Evolutionary conservation across 1,140 invertebrate species (phyloP), one percentile per base, ranked within the genome.

Genomic region (Apolygus lucorum): DNA sequence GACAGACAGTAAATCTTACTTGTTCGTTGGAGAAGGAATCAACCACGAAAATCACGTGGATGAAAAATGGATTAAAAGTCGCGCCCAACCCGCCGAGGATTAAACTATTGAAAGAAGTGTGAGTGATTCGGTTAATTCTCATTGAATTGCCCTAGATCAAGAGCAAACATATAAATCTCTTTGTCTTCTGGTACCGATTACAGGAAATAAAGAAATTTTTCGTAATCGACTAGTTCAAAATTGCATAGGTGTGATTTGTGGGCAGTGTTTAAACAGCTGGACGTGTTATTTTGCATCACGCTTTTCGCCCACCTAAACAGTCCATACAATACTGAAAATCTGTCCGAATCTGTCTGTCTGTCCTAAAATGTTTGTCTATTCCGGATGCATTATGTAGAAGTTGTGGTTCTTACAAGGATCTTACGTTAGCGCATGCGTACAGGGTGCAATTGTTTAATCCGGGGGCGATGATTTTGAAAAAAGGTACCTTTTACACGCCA

Each of bases 61-160:
- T 4, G 8, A 59, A 59, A 22, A 21, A 59, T 59, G 22, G 22
- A 17, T 59, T 21, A 11, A 59, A 22, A 59, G 4, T 59, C 22
- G 22, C 8, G 8, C 11, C 54, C 8, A 13, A 59, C 22, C 8
- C 22, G 2, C 54, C 54, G 54, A 59, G 54, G 22, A 59, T 59
- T 14, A 59, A 59, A 59, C 4, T 59, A 59, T 4, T 59, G 4
- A 59, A 22, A 59, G 54, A 59, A 59, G 54, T 59, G 54, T 59
- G 22, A 59, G 54, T 59, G 17, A 59, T 22, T 4, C 34, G 8
- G 17, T 17, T 49, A 11, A 8, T 17, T 49, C 17, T 49, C 34
- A 49, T 49, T 11, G 34, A 49, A 49, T 17, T 17, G 17, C 17
- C 8, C 17, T 49, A 8, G 34, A 17, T 49, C 8, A 49, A 11